phyloP scores from a whole-genome alignment of 2,888 invertebrate genomes.

The Ichneumoninae sp. region DNA sequence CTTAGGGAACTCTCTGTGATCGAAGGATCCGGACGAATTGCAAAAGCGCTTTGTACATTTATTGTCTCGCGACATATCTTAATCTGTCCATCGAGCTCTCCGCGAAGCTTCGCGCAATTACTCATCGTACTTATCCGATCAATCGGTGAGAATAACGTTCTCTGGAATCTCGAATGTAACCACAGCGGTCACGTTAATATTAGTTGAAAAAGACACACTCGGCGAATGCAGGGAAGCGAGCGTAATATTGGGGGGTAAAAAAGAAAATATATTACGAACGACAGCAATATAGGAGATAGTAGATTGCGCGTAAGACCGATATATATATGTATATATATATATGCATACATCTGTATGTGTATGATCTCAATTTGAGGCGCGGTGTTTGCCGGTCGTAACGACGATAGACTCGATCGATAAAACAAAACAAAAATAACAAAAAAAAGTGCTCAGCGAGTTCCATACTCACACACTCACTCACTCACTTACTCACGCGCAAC shows the following conservation, averaged over 20 bases:
- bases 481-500: conserved; percentile 76
- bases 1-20: conserved; percentile 8
- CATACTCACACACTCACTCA: conserved; percentile 74
- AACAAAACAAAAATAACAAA: neutral
- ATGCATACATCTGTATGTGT: conserved; percentile 12
- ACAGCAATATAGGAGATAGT: conserved; percentile 64
- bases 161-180: conserved; percentile 37
- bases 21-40: neutral
- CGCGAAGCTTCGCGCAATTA: conserved; percentile 18
- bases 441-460: conserved; percentile 76
- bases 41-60: conserved; percentile 28
- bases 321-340: conserved; percentile 22
- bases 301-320: conserved; percentile 57
- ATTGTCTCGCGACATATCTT: conserved; percentile 47
- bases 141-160: conserved; percentile 1
- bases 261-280: conserved; percentile 45
- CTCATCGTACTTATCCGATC: conserved; percentile 39
- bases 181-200: conserved; percentile 31
- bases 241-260: conserved; percentile 19
- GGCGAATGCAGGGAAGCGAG: conserved; percentile 47
- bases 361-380: conserved; percentile 54
- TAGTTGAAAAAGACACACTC: conserved; percentile 39
- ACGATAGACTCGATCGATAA: conserved; percentile 74
- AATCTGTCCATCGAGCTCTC: conserved; percentile 26
- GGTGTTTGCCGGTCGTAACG: conserved; percentile 66